Percentiles rank a stretch among this genome's conserved stretches.
These are phyloP conservation scores for Drosophila bocki DNA, from an alignment of 1,140 invertebrate species.

Conservation along the genomic window DNA sequence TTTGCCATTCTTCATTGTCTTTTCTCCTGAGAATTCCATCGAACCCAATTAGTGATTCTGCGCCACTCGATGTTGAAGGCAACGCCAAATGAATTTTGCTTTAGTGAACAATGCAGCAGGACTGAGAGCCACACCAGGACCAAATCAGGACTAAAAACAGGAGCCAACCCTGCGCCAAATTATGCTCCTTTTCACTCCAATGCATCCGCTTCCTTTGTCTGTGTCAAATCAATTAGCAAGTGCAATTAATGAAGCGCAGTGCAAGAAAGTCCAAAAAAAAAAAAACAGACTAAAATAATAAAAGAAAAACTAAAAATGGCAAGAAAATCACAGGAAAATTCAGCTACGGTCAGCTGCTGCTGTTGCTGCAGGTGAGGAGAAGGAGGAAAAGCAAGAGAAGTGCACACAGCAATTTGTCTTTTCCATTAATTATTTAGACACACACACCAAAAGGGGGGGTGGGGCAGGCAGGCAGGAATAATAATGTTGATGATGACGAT, in stretches of 20 bases:
- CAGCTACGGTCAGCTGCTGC: conserved; percentile 22
- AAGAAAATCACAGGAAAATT: conserved; percentile 50
- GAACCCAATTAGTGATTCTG: conserved; percentile 10
- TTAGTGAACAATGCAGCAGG: conserved; percentile 5
- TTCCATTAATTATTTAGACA: conserved; percentile 74
- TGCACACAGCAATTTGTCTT: conserved; percentile 70
- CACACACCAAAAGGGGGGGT: conserved; percentile 4
- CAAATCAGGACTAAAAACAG: background rate
- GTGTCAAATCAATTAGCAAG: conserved; percentile 68
- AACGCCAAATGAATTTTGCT: conserved; percentile 13
- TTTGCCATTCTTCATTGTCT: background rate
- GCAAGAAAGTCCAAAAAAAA: conserved; percentile 14
- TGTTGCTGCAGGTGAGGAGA: conserved; percentile 2
- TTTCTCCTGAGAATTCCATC: background rate
- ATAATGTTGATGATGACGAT: conserved; percentile 8
- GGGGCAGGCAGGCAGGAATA: conserved; percentile 10
- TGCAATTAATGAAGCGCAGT: conserved; percentile 71
- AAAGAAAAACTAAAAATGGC: background rate
- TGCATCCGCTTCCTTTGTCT: conserved; percentile 31
- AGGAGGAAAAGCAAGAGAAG: background rate
- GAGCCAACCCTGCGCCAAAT: background rate
- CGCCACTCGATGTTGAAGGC: conserved; percentile 2
- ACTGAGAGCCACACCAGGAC: background rate
- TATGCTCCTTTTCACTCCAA: conserved; percentile 11
- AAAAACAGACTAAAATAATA: too few species aligned